Percentiles rank a stretch among this genome's conserved stretches.
Conservation (phyloP, 2,888 invertebrate genomes). For the Rhagophthalmus giganteus region DNA sequence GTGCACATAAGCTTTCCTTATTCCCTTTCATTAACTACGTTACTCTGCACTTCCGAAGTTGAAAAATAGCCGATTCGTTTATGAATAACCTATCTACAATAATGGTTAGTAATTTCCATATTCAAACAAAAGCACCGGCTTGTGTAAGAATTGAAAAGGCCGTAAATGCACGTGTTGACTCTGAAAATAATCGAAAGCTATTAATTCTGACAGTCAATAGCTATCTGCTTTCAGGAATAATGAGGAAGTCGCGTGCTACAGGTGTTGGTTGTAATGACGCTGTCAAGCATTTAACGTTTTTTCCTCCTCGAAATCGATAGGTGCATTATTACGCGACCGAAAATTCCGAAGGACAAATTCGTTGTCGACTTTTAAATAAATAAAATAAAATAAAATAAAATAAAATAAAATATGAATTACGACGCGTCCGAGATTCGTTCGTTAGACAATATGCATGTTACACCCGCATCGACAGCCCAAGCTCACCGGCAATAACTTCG, state of each 20-base stretch:
- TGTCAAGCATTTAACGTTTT: constrained; percentile 44
- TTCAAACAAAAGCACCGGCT: constrained; percentile 18
- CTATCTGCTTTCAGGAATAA: constrained; percentile 50
- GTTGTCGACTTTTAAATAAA: neutral
- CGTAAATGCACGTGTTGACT: constrained; percentile 47
- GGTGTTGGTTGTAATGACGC: constrained; percentile 50
- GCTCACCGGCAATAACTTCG: too few species aligned
- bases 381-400: too few species aligned
- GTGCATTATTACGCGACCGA: constrained; percentile 11
- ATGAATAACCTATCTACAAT: constrained; percentile 6
- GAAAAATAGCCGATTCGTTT: constrained; percentile 1
- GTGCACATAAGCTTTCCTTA: too few species aligned
- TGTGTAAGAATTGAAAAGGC: constrained; percentile 26
- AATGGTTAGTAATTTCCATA: constrained; percentile 18
- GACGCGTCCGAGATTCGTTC: neutral
- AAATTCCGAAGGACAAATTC: neutral
- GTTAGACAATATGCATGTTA: too few species aligned
- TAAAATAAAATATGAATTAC: neutral
- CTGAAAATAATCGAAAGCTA: constrained; percentile 52
- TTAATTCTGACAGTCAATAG: constrained; percentile 51
- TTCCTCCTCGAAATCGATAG: constrained; percentile 33
- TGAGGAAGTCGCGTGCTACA: constrained; percentile 53
- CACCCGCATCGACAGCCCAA: too few species aligned
- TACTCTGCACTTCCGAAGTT: constrained; percentile 6
- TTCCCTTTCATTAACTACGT: too few species aligned